Evolutionary conservation across 2,113 vertebrate genomes (phyloP).

Genomic region (Oncorhynchus nerka): DNA sequence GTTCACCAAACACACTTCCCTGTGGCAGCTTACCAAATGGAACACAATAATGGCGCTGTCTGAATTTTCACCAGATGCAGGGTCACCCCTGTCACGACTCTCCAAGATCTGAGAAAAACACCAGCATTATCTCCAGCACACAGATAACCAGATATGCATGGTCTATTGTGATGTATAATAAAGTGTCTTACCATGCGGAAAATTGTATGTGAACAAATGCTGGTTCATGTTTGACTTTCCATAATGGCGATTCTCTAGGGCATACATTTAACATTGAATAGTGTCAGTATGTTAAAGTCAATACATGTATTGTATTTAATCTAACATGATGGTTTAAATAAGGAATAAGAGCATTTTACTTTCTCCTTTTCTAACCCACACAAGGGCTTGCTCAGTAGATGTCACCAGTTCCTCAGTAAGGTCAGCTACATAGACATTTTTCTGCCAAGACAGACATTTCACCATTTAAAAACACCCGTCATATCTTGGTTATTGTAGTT

Average conservation of each 20-base stretch:
- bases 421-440: conserved; percentile 90
- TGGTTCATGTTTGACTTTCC: conserved; percentile 96
- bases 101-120: conserved; percentile 83
- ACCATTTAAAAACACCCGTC: neutral
- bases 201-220: conserved; percentile 93
- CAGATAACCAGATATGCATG: too few relatives aligned
- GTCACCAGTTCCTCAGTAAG: conserved; percentile 91
- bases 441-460: conserved; percentile 67
- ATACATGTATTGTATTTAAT: neutral
- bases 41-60: conserved; percentile 94
- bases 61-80: conserved; percentile 75
- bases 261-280: neutral
- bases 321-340: neutral
- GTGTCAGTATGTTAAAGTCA: too few relatives aligned
- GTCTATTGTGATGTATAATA: neutral
- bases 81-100: conserved; percentile 85
- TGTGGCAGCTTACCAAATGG: conserved; percentile 80
- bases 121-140: too few relatives aligned
- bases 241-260: conserved; percentile 89
- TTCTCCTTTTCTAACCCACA: conserved; percentile 93
- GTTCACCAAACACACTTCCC: neutral
- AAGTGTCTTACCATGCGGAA: conserved; percentile 61
- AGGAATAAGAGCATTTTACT: conserved; percentile 72
- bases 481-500: too few relatives aligned
- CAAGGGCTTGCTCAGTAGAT: conserved; percentile 81